phyloP scores from a whole-genome alignment of 1,140 invertebrate species.

The Ooceraea biroi region DNA sequence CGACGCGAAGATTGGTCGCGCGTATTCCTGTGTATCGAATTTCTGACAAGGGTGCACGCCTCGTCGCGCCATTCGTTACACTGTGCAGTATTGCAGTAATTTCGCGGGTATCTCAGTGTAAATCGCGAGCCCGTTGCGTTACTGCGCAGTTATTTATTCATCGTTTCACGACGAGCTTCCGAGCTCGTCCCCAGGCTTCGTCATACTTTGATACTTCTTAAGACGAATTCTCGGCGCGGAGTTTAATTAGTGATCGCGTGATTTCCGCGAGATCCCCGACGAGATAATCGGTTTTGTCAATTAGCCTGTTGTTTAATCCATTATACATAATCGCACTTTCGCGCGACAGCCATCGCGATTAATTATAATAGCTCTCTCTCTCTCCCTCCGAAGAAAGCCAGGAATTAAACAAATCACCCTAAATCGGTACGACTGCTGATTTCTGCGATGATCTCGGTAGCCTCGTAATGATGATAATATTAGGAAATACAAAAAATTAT shows the following conservation, averaged over 20 bases:
- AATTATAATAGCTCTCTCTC: neutral
- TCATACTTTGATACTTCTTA: neutral
- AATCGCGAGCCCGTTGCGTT: constrained; percentile 50
- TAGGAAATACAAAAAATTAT: constrained; percentile 2
- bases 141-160: constrained; percentile 62
- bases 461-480: neutral
- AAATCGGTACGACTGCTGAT: neutral
- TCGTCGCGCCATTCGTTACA: constrained; percentile 25
- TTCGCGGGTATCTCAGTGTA: constrained; percentile 33
- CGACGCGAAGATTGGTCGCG: constrained; percentile 25
- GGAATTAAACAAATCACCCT: neutral
- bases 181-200: neutral
- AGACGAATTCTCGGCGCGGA: neutral
- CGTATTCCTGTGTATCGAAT: constrained; percentile 18
- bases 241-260: constrained; percentile 37
- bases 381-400: neutral
- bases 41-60: constrained; percentile 10
- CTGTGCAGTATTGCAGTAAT: constrained; percentile 10
- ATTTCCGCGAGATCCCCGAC: constrained; percentile 4
- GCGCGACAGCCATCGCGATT: neutral
- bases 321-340: neutral
- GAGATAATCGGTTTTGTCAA: constrained; percentile 33
- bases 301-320: neutral
- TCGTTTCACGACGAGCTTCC: neutral
- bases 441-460: neutral